These are phyloP conservation scores for Oplegnathus fasciatus DNA, from an alignment of 2,113 vertebrate species.

Conservation along the genomic window DNA sequence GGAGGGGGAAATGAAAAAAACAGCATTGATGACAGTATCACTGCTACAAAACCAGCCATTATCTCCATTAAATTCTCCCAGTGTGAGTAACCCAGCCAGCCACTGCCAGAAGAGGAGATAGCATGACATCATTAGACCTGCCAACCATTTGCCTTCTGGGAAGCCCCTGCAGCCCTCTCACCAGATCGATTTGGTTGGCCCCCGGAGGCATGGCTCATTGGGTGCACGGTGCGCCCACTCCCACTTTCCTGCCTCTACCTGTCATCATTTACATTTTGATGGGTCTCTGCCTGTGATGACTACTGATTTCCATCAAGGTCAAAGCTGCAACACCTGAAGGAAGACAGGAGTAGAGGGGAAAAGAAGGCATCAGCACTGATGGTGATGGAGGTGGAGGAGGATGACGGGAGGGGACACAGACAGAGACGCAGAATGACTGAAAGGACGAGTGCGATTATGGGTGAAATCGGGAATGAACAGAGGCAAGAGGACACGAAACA, in stretches of 20 bases:
- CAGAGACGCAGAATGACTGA: slow-evolving; percentile 21
- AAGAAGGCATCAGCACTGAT: slow-evolving; percentile 1
- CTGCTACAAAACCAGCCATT: slow-evolving; percentile 34
- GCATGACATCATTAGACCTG: slow-evolving; percentile 27
- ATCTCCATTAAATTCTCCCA: slow-evolving; percentile 45
- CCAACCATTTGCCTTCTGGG: not conserved
- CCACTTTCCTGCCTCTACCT: slow-evolving; percentile 62
- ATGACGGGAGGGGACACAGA: not conserved
- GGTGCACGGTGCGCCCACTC: slow-evolving; percentile 42
- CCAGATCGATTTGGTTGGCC: slow-evolving; percentile 74
- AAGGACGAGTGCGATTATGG: not conserved
- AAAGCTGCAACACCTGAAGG: slow-evolving; percentile 42
- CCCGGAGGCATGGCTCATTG: slow-evolving; percentile 75
- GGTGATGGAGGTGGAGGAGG: slow-evolving; percentile 7
- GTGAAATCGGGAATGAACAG: slow-evolving; percentile 5
- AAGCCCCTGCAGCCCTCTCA: slow-evolving; percentile 7
- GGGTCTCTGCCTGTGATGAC: slow-evolving; percentile 42
- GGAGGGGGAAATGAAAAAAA: not conserved
- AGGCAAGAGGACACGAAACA: not conserved
- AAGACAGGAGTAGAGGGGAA: slow-evolving; percentile 15
- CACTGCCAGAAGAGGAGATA: not conserved
- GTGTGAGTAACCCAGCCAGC: slow-evolving; percentile 30
- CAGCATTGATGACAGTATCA: slow-evolving; percentile 9
- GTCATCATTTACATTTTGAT: slow-evolving; percentile 79
- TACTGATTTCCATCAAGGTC: slow-evolving; percentile 72